phyloP scores from a whole-genome alignment of 2,113 vertebrate genomes.

The Caracal caracal region DNA sequence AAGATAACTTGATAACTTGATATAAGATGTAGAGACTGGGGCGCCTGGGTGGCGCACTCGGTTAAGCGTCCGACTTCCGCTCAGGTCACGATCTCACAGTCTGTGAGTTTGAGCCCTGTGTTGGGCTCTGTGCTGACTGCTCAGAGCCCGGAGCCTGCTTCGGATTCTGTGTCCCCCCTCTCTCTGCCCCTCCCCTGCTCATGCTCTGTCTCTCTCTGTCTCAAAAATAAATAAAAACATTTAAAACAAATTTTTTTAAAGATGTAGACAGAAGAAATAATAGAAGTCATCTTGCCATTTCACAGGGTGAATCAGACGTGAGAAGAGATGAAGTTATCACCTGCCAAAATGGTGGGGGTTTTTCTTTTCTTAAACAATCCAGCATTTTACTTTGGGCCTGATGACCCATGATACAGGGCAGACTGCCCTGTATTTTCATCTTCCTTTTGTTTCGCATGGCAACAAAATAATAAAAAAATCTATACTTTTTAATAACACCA shows the following conservation, averaged over 20 bases:
- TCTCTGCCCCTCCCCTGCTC: too few relatives aligned
- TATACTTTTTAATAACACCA: slow-evolving; percentile 69
- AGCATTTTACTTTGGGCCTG: background rate
- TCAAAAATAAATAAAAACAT: too few relatives aligned
- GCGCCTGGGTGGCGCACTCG: too few relatives aligned
- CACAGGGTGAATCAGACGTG: background rate
- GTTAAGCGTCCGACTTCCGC: too few relatives aligned
- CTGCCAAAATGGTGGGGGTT: background rate
- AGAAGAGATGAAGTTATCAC: background rate
- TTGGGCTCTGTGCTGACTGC: too few relatives aligned
- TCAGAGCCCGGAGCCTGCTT: too few relatives aligned
- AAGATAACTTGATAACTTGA: background rate
- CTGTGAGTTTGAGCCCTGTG: rapidly evolving
- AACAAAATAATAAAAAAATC: slow-evolving; percentile 68
- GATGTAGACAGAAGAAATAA: background rate
- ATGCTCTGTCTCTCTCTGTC: too few relatives aligned
- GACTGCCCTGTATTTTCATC: slow-evolving; percentile 12
- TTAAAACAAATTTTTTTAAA: background rate
- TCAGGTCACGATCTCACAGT: too few relatives aligned
- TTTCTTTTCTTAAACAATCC: background rate
- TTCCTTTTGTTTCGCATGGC: slow-evolving; percentile 50
- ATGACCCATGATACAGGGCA: slow-evolving; percentile 24
- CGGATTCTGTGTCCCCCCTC: too few relatives aligned
- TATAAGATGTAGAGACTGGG: background rate
- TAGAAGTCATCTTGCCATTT: background rate